These are phyloP conservation scores for Sebastes flavidus DNA, from an alignment of 2,797 vertebrate genomes.

Conservation along the genomic window DNA sequence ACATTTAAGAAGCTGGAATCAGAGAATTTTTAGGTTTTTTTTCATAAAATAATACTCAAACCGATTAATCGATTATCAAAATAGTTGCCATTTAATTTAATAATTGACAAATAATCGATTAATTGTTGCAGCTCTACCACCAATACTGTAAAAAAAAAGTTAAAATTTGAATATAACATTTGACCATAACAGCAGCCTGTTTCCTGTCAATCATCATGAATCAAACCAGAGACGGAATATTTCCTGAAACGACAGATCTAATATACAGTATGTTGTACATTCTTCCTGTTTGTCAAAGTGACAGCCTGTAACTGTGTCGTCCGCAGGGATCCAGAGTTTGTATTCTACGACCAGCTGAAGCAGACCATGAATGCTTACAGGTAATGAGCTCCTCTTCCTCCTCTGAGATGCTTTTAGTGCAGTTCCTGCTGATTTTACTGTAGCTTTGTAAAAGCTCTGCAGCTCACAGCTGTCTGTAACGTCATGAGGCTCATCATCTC, in stretches of 20 bases:
- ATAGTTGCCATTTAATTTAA: no score
- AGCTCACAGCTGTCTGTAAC: not conserved
- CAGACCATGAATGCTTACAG: conserved; percentile 99
- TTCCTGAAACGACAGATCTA: not conserved
- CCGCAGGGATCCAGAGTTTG: conserved; percentile 96
- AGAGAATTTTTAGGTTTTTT: no score
- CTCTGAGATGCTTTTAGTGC: not conserved
- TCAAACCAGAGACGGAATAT: not conserved
- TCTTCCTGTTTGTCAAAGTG: not conserved
- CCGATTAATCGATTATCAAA: no score
- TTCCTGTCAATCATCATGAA: not conserved
- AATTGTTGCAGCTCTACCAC: not conserved
- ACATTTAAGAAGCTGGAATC: no score
- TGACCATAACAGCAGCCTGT: not conserved
- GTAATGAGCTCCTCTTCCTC: conserved; percentile 65
- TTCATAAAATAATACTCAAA: no score
- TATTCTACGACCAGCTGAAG: conserved; percentile 99
- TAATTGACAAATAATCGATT: no score
- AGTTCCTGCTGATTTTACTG: conserved; percentile 3
- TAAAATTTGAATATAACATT: not conserved
- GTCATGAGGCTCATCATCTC: not conserved
- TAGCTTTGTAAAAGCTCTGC: not conserved
- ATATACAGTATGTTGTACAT: not conserved
- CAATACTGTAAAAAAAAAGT: not conserved
- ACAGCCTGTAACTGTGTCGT: not conserved